Evolutionary conservation across 2,113 vertebrate species (phyloP), one percentile per base, ranked within the genome.

Genomic region (Microcebus murinus): DNA sequence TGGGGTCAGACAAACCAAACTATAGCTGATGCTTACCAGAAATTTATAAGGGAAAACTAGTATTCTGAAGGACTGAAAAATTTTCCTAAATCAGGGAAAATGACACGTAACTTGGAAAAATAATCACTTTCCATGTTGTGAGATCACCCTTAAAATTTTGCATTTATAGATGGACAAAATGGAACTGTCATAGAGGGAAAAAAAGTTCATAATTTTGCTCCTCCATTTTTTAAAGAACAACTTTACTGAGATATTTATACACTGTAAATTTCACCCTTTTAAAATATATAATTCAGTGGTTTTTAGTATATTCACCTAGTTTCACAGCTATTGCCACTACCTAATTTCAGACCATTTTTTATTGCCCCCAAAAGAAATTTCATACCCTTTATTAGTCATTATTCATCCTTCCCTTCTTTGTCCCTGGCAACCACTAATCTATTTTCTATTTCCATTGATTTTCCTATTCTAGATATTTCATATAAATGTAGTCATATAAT

Each of bases 341-440:
- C 59, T 87, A 67, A 74, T 81, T 91, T 82, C 52, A 52, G 67
- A 87, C 57, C 27, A 50, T 94, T 91, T 94, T 94, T 91, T 15
- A 42, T 86, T 48, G 42, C 31, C 14, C 3, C 34, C 50, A 8
- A 68, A 91, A 50, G 65, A 96, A 94, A 80, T 34, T 27, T 18
- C 42, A 0, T 76, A 27, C 6, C 12, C 42, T 25, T n/a, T 82
- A 76, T 15, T 42, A 50, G 25, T 71, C 17, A 52, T 23, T 45
- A 13, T 31, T 5, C 39, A 25, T 52, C 31, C 10, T 15, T 45
- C 23, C 45, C 34, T 42, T 31, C 59, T 12, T 65, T 65, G 31
- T 42, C 39, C 27, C 59, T 96, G 77, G n/a, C 48, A 83, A n/a
- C 29, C 61, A 68, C 45, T 83, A 57, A 89, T 84, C 12, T 50